phyloP scores from a whole-genome alignment of 2,888 invertebrate species.

The Phalera bucephala region DNA sequence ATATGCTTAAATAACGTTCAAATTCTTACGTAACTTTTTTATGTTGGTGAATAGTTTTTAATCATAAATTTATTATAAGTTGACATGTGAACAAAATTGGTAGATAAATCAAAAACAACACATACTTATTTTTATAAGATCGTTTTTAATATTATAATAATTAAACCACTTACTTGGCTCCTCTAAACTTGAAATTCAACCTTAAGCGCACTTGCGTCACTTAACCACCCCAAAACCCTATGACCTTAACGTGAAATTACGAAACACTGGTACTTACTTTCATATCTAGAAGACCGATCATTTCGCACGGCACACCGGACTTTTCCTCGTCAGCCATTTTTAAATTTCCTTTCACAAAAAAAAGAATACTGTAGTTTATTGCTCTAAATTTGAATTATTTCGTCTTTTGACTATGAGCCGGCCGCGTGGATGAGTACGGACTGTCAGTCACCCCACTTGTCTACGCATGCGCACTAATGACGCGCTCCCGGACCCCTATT shows the following conservation, averaged over 20 bases:
- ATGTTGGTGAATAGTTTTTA: too few relatives aligned
- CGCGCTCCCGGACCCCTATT: slow-evolving; percentile 46
- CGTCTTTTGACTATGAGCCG: slow-evolving; percentile 11
- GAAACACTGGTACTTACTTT: slow-evolving; percentile 57
- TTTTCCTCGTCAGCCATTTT: slow-evolving; percentile 55
- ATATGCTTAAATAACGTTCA: too few relatives aligned
- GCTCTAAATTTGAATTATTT: slow-evolving; percentile 8
- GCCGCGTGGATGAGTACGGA: slow-evolving; percentile 30
- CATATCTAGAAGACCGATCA: slow-evolving; percentile 63
- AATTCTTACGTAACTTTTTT: too few relatives aligned
- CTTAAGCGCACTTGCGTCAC: slow-evolving; percentile 27
- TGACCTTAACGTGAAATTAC: slow-evolving; percentile 70
- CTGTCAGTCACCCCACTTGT: slow-evolving; percentile 44
- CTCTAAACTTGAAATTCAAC: slow-evolving; percentile 19
- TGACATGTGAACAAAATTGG: too few relatives aligned
- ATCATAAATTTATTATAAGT: too few relatives aligned
- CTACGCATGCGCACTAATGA: slow-evolving; percentile 48
- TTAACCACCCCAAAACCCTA: slow-evolving; percentile 28
- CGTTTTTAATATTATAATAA: too few relatives aligned
- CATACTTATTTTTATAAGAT: too few relatives aligned
- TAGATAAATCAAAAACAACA: too few relatives aligned
- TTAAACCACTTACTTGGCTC: background rate
- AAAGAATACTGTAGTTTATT: slow-evolving; percentile 13
- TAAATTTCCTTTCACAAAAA: slow-evolving; percentile 14
- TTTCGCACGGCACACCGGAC: slow-evolving; percentile 52